Base-by-base conservation (phyloP, 2,113 vertebrate genomes). In the Corvus moneduloides region DNA sequence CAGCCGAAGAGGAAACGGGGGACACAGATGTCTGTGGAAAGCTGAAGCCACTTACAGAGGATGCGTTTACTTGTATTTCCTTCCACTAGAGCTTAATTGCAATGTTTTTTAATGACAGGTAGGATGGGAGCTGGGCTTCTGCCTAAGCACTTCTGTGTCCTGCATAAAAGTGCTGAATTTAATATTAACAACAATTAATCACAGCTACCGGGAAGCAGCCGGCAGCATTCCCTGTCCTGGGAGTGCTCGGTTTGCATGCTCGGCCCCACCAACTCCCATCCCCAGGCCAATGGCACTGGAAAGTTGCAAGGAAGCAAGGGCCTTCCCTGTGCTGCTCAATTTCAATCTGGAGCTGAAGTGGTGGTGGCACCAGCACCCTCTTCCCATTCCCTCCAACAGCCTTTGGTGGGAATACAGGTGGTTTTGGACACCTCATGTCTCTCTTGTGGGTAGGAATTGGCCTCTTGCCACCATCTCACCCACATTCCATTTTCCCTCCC, bases 31-130 rank as follows among this genome's bases (percentile, higher is more conserved):
- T 84, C 32, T 2, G 0, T 89, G 87, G 61, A 94, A 89, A 81
- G 84, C 84, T 91, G 77, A 87, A 94, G 72, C 77, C 91, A 46
- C 91, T 89, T 74, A 35, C 20, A 91, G 69, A 94, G 86, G 75
- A 90, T 85, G 49, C 49, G 0, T 89, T 96, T 89, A 75, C 61
- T 95, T 39, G 32, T 87, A 62, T 86, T 94, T 96, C 95, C 93
- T 96, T 91, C 87, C 93, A 96, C 56, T 35, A 17, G 1, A 4
- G 87, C 84, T 87, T 64, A 95, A 89, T 74, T 82, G 61, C 68
- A 19, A 10, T 63, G 77, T 49, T 61, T 86, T 89, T 87, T 71
- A 87, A 41, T 54, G 76, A 54, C 64, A 77, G 94, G 68, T 87
- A 69, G 68, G 43, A 64, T 19, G 54, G 63, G 63, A 94, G 59